phyloP scores from a whole-genome alignment of 2,797 vertebrate genomes.

The Dryobates pubescens region DNA sequence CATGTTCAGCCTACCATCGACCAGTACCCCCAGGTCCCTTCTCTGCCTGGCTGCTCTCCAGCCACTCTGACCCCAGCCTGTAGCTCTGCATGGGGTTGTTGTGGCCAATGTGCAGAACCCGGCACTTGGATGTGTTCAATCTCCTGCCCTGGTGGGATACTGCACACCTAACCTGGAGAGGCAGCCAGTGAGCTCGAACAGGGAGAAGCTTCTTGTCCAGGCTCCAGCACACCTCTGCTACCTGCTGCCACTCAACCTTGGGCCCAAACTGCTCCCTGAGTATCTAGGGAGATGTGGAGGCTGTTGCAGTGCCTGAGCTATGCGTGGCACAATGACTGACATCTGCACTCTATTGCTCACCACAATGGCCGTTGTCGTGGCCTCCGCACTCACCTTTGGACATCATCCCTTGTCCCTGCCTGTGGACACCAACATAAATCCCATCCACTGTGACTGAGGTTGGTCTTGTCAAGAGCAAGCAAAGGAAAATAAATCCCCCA shows the following conservation, averaged over 20 bases:
- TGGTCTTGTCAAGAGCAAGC: background rate
- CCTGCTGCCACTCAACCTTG: background rate
- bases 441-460: background rate
- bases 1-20: too few species aligned
- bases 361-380: accelerated
- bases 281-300: background rate
- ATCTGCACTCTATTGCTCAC: background rate
- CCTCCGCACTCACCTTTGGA: background rate
- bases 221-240: background rate
- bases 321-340: background rate
- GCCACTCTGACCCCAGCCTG: too few species aligned
- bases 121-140: too few species aligned
- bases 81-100: too few species aligned
- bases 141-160: background rate
- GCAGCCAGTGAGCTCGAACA: background rate
- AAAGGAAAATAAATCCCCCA: background rate
- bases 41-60: too few species aligned
- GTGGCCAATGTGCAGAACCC: too few species aligned
- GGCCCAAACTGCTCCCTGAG: background rate
- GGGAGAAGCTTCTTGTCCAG: background rate
- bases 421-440: accelerated
- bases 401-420: background rate
- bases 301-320: background rate
- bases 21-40: too few species aligned
- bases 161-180: background rate